Evolutionary conservation across 1,140 invertebrate genomes (phyloP).

Genomic region (Lepidostoma basale): DNA sequence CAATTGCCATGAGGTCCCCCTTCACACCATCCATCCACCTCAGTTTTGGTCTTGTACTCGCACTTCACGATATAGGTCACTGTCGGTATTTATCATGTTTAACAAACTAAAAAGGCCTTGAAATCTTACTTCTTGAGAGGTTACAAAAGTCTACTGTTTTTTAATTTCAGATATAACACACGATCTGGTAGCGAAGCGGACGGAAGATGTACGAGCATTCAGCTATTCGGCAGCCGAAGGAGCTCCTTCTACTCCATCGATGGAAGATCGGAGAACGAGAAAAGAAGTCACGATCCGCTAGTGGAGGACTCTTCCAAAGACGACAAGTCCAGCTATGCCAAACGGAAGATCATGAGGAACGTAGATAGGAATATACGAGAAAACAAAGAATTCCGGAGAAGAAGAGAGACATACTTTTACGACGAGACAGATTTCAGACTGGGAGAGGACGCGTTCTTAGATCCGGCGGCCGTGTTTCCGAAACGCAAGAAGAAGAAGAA

Average conservation of each 20-base stretch:
- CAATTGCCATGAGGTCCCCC: too few relatives aligned
- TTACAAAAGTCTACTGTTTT: too few relatives aligned
- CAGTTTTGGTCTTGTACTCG: too few relatives aligned
- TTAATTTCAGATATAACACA: conserved; percentile 10
- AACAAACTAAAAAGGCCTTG: too few relatives aligned
- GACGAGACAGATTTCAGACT: conserved; percentile 58
- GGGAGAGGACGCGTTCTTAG: conserved; percentile 58
- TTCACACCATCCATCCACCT: too few relatives aligned
- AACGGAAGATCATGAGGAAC: conserved; percentile 57
- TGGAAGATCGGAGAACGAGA: conserved; percentile 50
- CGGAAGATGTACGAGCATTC: conserved; percentile 35
- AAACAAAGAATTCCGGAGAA: conserved; percentile 41
- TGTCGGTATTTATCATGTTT: too few relatives aligned
- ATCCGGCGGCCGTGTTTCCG: conserved; percentile 58
- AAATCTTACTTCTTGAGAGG: too few relatives aligned
- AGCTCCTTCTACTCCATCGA: conserved; percentile 57
- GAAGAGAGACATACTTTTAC: conserved; percentile 57
- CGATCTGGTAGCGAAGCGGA: conserved; percentile 32
- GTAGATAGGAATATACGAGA: conserved; percentile 55
- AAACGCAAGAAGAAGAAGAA: conserved; percentile 54
- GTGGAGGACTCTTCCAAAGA: conserved; percentile 60
- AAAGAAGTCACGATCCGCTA: conserved; percentile 57
- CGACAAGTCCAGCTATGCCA: conserved; percentile 58
- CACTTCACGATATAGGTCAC: too few relatives aligned
- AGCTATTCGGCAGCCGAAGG: conserved; percentile 46